Conservation (phyloP, 2,888 invertebrate genomes). For the Plagodis dolabraria region DNA sequence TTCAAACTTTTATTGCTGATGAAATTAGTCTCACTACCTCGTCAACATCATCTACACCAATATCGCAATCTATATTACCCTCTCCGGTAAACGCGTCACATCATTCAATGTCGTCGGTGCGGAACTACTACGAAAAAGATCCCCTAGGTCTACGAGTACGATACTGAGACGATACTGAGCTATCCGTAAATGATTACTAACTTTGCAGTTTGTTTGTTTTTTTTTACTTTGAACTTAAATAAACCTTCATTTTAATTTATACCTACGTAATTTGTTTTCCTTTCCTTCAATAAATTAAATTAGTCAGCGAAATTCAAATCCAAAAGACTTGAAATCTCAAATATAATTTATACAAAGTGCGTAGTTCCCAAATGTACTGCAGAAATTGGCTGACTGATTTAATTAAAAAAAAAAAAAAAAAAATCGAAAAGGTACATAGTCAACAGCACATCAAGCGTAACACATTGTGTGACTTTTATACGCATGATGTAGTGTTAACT, state of each 20-base stretch:
- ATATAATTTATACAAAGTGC: too few species aligned
- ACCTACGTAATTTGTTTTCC: too few species aligned
- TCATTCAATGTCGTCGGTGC: slow-evolving; percentile 27
- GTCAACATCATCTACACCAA: slow-evolving; percentile 21
- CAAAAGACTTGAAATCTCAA: too few species aligned
- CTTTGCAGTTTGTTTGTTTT: slow-evolving; percentile 27
- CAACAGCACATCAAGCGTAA: slow-evolving; percentile 28
- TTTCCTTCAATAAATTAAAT: too few species aligned
- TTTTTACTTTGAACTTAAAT: slow-evolving; percentile 27
- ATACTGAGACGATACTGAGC: slow-evolving; percentile 24
- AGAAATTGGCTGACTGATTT: slow-evolving; percentile 24
- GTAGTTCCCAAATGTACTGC: slow-evolving; percentile 23
- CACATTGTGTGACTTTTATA: too few species aligned
- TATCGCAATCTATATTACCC: slow-evolving; percentile 26
- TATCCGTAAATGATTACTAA: slow-evolving; percentile 25
- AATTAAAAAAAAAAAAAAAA: slow-evolving; percentile 23
- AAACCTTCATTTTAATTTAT: too few species aligned
- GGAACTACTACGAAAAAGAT: too few species aligned
- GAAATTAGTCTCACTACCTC: slow-evolving; percentile 23
- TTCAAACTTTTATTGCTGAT: slow-evolving; percentile 24
- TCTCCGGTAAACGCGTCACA: slow-evolving; percentile 24
- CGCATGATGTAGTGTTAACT: too few species aligned
- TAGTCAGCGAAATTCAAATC: too few species aligned
- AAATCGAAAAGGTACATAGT: slow-evolving; percentile 25
- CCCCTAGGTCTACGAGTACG: slow-evolving; percentile 18